phyloP scores from a whole-genome alignment of 2,888 invertebrate species.

The Saturnia japonica region DNA sequence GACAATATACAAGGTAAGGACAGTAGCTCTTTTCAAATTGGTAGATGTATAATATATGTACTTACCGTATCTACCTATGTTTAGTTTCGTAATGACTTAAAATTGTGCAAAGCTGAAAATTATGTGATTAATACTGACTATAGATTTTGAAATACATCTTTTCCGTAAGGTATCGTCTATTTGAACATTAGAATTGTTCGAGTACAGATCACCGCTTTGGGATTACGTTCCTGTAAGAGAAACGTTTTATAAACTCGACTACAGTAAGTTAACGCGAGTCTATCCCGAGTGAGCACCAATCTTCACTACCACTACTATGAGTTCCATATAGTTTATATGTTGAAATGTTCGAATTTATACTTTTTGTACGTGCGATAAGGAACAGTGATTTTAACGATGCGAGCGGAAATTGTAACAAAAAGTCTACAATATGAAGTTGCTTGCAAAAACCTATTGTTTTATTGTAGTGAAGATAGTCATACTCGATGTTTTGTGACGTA shows the following conservation, averaged over 20 bases:
- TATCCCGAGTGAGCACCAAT: constrained; percentile 12
- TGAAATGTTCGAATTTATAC: background rate
- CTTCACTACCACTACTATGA: constrained; percentile 15
- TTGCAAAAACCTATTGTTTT: no score
- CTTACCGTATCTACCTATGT: background rate
- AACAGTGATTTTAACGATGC: no score
- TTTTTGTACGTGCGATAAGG: no score
- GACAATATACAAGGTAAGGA: no score
- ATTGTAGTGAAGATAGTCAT: no score
- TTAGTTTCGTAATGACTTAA: background rate
- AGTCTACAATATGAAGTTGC: no score
- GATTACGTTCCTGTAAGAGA: constrained; percentile 14
- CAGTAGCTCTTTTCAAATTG: no score
- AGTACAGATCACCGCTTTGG: constrained; percentile 21
- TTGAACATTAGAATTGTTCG: constrained; percentile 15
- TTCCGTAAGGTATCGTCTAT: constrained; percentile 10
- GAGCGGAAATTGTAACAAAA: no score
- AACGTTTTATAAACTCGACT: constrained; percentile 21
- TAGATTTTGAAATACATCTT: background rate
- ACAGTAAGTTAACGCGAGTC: constrained; percentile 13
- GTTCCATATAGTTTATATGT: background rate
- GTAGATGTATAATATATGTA: no score
- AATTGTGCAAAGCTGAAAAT: background rate
- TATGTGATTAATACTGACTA: background rate
- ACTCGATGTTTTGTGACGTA: no score